Evolutionary conservation across 2,113 vertebrate genomes (phyloP).

Genomic region (Lates calcarifer): DNA sequence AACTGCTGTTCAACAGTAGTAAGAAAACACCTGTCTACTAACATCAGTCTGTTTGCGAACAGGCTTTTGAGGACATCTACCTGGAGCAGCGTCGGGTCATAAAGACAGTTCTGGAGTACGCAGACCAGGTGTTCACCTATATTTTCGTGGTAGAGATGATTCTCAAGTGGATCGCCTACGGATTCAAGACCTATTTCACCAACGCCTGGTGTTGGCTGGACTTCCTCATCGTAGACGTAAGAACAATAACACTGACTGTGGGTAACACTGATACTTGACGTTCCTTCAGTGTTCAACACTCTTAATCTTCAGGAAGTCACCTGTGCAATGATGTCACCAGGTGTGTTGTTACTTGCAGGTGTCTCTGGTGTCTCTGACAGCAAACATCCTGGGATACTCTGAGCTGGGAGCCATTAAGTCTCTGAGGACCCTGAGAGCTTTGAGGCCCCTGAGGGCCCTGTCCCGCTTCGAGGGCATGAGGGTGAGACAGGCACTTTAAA

Average conservation of each 20-base stretch:
- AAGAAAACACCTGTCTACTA: background rate
- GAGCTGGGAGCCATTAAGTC: constrained; percentile 96
- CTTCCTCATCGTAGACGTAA: constrained; percentile 95
- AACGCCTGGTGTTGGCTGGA: constrained; percentile 99
- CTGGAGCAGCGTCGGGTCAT: constrained; percentile 89
- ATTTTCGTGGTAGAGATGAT: constrained; percentile 96
- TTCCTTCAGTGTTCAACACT: background rate
- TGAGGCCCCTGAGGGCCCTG: constrained; percentile 93
- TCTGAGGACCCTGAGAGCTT: constrained; percentile 91
- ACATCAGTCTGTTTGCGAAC: background rate
- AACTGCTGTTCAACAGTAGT: background rate
- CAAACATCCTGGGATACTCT: constrained; percentile 94
- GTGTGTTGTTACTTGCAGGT: constrained; percentile 83
- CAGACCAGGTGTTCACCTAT: constrained; percentile 95
- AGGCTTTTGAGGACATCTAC: constrained; percentile 98
- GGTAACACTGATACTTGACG: background rate
- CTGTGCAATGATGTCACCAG: background rate
- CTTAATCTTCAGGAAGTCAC: background rate
- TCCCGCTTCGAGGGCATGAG: constrained; percentile 98
- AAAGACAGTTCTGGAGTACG: constrained; percentile 91
- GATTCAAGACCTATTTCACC: constrained; percentile 96
- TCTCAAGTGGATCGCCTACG: constrained; percentile 96
- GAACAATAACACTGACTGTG: constrained; percentile 45
- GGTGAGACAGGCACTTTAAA: constrained; percentile 76
- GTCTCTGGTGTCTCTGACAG: constrained; percentile 93